Percentiles rank a stretch among this genome's conserved stretches.
These are phyloP conservation scores for Latheticus oryzae DNA, from an alignment of 2,888 invertebrate genomes.

Conservation along the genomic window DNA sequence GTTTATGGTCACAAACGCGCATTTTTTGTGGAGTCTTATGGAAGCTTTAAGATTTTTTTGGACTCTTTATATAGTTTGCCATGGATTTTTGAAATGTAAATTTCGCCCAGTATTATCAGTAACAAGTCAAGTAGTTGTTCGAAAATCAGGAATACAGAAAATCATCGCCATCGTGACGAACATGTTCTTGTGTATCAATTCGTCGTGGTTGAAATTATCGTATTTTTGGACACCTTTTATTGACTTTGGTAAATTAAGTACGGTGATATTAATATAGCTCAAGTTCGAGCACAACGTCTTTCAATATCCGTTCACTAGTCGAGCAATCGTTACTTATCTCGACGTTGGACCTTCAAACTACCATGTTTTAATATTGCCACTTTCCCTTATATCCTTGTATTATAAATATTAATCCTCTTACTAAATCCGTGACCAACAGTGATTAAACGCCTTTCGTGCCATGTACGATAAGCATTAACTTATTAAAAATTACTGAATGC, in stretches of 20 bases:
- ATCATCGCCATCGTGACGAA: slow-evolving; percentile 35
- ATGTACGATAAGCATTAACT: slow-evolving; percentile 47
- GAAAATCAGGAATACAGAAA: slow-evolving; percentile 39
- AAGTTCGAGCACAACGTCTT: slow-evolving; percentile 59
- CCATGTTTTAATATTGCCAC: slow-evolving; percentile 50
- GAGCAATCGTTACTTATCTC: slow-evolving; percentile 49
- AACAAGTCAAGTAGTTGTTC: slow-evolving; percentile 38
- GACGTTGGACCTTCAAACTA: slow-evolving; percentile 46
- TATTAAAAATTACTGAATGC: slow-evolving; percentile 47
- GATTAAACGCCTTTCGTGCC: slow-evolving; percentile 55
- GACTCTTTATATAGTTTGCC: slow-evolving; percentile 47
- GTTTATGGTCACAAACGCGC: slow-evolving; percentile 50
- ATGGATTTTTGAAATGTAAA: slow-evolving; percentile 46
- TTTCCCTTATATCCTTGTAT: slow-evolving; percentile 47
- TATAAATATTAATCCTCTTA: slow-evolving; percentile 45
- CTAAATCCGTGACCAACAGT: slow-evolving; percentile 53
- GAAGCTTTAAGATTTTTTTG: slow-evolving; percentile 53
- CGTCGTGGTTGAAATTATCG: slow-evolving; percentile 58
- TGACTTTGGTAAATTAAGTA: slow-evolving; percentile 52
- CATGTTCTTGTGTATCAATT: slow-evolving; percentile 50
- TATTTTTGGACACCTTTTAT: slow-evolving; percentile 59
- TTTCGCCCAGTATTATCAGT: slow-evolving; percentile 49
- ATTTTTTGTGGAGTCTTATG: slow-evolving; percentile 45
- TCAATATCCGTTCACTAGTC: slow-evolving; percentile 58
- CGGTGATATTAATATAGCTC: slow-evolving; percentile 62